Percentiles rank a stretch among this genome's conserved stretches.
Evolutionary conservation across 2,113 vertebrate genomes (phyloP).

Genomic region (Heteronetta atricapilla): DNA sequence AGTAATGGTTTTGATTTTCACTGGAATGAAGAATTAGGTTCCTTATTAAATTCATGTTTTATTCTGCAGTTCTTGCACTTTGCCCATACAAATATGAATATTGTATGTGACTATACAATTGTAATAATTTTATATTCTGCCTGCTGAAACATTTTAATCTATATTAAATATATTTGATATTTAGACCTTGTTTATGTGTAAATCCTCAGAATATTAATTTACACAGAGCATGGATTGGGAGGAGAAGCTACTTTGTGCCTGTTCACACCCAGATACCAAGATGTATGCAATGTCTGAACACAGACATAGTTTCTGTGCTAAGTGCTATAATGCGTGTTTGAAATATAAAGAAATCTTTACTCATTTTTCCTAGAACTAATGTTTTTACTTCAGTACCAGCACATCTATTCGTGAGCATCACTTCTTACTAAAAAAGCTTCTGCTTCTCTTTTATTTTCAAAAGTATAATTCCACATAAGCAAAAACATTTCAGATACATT

Average conservation of each 20-base stretch:
- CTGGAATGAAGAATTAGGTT: not conserved
- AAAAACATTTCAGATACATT: not conserved
- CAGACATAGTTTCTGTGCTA: not conserved
- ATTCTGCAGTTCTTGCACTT: not conserved
- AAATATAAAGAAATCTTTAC: not conserved
- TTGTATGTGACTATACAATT: not conserved
- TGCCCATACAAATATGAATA: not conserved
- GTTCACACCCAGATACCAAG: not conserved
- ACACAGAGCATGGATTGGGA: not conserved
- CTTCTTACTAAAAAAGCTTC: not conserved
- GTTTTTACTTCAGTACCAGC: not conserved
- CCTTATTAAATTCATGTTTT: not conserved
- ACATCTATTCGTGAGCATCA: not conserved
- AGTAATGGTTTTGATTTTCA: not conserved
- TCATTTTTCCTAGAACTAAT: not conserved
- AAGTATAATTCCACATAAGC: not conserved
- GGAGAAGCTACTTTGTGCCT: no score
- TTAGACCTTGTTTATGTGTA: not conserved
- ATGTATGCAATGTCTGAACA: not conserved
- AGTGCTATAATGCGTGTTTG: not conserved
- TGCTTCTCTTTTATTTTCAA: not conserved
- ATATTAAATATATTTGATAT: not conserved
- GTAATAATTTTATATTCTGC: not conserved
- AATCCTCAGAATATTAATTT: not conserved
- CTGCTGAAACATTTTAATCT: not conserved